These are phyloP conservation scores for Peromyscus californicus DNA, from an alignment of 2,113 vertebrate species.

Conservation along the genomic window DNA sequence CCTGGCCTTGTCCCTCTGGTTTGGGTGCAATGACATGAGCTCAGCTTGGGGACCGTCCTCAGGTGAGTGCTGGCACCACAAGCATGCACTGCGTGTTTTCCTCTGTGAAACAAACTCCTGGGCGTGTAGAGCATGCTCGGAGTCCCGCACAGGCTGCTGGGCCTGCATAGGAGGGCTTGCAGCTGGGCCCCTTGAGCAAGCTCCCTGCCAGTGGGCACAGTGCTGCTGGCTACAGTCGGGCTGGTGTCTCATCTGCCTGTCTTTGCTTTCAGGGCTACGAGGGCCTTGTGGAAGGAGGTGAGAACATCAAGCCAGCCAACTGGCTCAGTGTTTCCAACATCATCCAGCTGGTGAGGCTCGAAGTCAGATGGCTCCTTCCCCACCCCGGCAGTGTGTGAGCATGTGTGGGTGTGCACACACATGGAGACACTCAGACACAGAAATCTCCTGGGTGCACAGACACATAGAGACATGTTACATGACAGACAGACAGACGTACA, in stretches of 20 bases:
- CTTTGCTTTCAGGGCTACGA: slow-evolving; percentile 91
- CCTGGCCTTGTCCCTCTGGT: background rate
- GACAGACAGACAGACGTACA: background rate
- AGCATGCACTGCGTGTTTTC: fast-evolving
- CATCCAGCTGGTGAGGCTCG: slow-evolving; percentile 95
- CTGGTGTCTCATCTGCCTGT: fast-evolving
- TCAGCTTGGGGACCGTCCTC: background rate
- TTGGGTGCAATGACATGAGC: fast-evolving
- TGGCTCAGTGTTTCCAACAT: slow-evolving; percentile 99
- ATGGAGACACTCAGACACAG: no score
- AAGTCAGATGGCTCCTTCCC: background rate
- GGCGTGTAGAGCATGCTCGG: background rate
- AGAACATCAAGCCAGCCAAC: slow-evolving; percentile 94
- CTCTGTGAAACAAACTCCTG: background rate
- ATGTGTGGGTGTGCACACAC: fast-evolving
- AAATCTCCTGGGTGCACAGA: background rate
- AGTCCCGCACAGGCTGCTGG: background rate
- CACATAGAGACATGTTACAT: background rate
- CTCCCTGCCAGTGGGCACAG: background rate
- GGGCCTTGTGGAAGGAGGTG: slow-evolving; percentile 97
- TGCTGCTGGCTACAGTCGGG: background rate
- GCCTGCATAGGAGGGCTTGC: fast-evolving
- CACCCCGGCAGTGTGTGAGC: background rate
- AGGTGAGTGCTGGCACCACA: fast-evolving
- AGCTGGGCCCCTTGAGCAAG: background rate